These are phyloP conservation scores for Antheraea mylitta DNA, from an alignment of 1,140 invertebrate species.

Conservation along the genomic window DNA sequence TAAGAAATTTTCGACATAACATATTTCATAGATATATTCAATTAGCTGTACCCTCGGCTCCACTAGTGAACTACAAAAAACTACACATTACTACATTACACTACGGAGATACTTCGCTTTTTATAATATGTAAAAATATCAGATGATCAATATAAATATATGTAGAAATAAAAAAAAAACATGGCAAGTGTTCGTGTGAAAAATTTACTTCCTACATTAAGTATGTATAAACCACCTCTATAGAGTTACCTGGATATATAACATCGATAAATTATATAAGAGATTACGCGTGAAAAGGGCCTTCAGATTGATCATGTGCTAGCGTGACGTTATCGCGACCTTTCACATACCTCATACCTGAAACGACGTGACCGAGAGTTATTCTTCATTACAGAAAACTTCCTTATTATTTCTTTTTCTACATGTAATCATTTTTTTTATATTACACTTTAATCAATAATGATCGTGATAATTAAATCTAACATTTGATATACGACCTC, in stretches of 20 bases:
- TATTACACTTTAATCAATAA: too few species aligned
- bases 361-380: neutral
- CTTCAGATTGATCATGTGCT: conserved; percentile 52
- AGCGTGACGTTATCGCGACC: conserved; percentile 40
- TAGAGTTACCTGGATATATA: neutral
- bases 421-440: too few species aligned
- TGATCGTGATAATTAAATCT: too few species aligned
- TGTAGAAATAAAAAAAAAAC: neutral
- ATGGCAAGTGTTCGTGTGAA: neutral
- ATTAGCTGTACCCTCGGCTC: too few species aligned
- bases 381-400: conserved; percentile 9
- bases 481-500: too few species aligned
- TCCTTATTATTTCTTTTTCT: neutral
- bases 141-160: too few species aligned
- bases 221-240: neutral
- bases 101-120: too few species aligned
- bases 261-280: conserved; percentile 39
- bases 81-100: too few species aligned
- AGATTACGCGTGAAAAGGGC: conserved; percentile 55
- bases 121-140: too few species aligned
- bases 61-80: too few species aligned
- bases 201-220: neutral
- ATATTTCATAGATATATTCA: too few species aligned
- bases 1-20: too few species aligned
- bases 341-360: conserved; percentile 1